A percentile compares a stretch with the other conserved stretches of the same genome.
phyloP scores from a whole-genome alignment of 2,113 vertebrate species.

The Sus scrofa region T2T-Sscrofa CM000819.6:19119001-19119500 shows the following conservation, averaged over 20 bases:
- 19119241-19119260: constrained; percentile 9
- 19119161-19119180: constrained; percentile 10
- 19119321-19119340: not conserved
- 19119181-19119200: not conserved
- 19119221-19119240: constrained; percentile 43
- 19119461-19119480: constrained; percentile 42
- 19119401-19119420: constrained; percentile 41
- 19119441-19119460: not conserved
- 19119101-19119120: constrained; percentile 44
- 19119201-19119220: not conserved
- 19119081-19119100: constrained; percentile 7
- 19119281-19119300: not conserved
- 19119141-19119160: constrained; percentile 7
- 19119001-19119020: not conserved
- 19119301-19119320: not conserved
- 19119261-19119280: not conserved
- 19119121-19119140: constrained; percentile 46
- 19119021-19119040: not conserved
- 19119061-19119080: constrained; percentile 32
- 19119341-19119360: constrained; percentile 18
- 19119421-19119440: not conserved
- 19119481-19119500: constrained; percentile 30
- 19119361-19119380: not conserved
- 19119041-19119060: not conserved
- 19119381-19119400: not conserved